Evolutionary conservation across 2,888 invertebrate species (phyloP).

Genomic region (Cryptocephalus primarius): DNA sequence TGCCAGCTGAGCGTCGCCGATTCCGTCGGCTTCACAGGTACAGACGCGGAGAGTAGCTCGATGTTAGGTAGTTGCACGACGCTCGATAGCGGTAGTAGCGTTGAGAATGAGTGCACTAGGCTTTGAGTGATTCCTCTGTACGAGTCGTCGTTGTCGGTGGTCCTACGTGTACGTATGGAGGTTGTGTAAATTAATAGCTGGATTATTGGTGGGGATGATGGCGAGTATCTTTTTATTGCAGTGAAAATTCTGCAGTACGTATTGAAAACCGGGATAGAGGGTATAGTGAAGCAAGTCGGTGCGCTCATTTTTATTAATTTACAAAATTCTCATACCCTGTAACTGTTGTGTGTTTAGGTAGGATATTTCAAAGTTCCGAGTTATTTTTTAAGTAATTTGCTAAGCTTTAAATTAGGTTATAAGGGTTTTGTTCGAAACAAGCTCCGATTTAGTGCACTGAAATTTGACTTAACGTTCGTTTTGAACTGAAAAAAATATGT

Average conservation of each 20-base stretch:
- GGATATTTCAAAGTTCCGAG: slow-evolving; percentile 1
- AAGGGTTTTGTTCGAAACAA: no score
- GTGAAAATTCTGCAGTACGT: no score
- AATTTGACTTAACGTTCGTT: no score
- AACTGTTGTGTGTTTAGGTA: background rate
- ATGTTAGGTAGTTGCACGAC: slow-evolving; percentile 29
- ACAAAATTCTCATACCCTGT: background rate
- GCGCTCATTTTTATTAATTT: no score
- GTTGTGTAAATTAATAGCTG: no score
- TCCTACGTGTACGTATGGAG: no score
- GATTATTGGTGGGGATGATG: no score
- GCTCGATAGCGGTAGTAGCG: slow-evolving; percentile 27
- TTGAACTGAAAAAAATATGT: no score
- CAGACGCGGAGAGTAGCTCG: slow-evolving; percentile 40
- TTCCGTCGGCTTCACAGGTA: slow-evolving; percentile 38
- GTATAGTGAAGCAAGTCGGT: no score
- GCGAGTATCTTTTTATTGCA: no score
- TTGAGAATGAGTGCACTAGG: slow-evolving; percentile 33
- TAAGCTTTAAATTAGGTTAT: slow-evolving; percentile 1
- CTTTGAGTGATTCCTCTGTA: slow-evolving; percentile 19
- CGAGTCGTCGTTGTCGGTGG: background rate
- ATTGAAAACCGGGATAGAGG: no score
- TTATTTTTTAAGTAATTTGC: slow-evolving; percentile 1
- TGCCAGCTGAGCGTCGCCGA: slow-evolving; percentile 49
- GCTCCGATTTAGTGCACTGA: no score